These are phyloP conservation scores for Gyps fulvus DNA, from an alignment of 2,113 vertebrate genomes.

Conservation along the genomic window DNA sequence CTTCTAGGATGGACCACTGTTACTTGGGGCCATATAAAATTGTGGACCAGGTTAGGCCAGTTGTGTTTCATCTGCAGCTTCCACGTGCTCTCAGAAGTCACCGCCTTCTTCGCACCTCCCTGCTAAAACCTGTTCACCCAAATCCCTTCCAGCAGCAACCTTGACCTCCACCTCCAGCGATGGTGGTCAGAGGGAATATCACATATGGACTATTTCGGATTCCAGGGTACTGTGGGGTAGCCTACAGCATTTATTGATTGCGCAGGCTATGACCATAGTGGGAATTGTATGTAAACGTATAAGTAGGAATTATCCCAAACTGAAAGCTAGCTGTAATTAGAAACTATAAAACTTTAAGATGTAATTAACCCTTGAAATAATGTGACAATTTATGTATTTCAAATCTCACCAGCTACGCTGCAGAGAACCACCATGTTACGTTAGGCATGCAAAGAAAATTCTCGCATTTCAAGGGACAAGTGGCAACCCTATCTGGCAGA, in stretches of 20 bases:
- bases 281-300: background rate
- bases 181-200: background rate
- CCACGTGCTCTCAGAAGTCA: background rate
- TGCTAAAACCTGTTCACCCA: background rate
- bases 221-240: background rate
- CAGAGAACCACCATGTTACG: background rate
- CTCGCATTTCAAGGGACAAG: conserved; percentile 13
- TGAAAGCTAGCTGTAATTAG: background rate
- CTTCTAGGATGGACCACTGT: background rate
- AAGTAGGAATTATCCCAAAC: background rate
- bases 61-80: background rate
- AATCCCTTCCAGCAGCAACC: background rate
- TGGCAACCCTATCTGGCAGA: background rate
- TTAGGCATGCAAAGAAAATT: background rate
- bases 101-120: background rate
- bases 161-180: background rate
- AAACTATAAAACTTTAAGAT: background rate
- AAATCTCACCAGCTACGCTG: background rate
- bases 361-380: conserved; percentile 14
- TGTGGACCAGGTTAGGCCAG: background rate
- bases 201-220: background rate
- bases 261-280: background rate
- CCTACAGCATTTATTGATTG: background rate
- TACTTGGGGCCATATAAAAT: background rate
- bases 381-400: background rate